Conservation (phyloP, 1,140 invertebrate species). For the Cherax quadricarinatus region DNA sequence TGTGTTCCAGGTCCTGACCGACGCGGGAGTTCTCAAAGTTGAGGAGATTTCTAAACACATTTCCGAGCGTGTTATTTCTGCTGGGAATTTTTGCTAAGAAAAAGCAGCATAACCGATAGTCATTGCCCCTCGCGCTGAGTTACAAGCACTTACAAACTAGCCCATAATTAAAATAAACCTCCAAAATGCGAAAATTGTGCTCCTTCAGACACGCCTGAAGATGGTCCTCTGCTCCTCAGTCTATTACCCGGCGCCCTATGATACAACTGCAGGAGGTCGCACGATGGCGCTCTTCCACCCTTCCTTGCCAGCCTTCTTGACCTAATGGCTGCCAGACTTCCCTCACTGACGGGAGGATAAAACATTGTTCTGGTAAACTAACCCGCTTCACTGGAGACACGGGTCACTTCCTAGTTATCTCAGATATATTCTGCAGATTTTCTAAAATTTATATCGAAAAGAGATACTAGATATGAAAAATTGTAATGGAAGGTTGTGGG, state of each 20-base stretch:
- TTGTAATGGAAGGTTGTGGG: background rate
- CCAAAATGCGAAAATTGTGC: constrained; percentile 45
- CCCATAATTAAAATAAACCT: constrained; percentile 66
- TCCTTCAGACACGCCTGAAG: constrained; percentile 50
- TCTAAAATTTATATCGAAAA: background rate
- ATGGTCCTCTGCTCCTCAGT: constrained; percentile 60
- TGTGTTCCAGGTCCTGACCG: constrained; percentile 25
- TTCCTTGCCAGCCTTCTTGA: background rate
- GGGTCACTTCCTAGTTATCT: too few species aligned
- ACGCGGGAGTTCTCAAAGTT: background rate
- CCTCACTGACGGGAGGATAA: background rate
- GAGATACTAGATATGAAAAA: too few species aligned
- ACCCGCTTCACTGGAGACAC: background rate
- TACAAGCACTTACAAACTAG: constrained; percentile 29
- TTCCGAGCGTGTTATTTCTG: constrained; percentile 12
- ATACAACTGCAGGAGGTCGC: constrained; percentile 66
- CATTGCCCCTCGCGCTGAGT: constrained; percentile 44
- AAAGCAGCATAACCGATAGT: constrained; percentile 57
- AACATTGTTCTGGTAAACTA: background rate
- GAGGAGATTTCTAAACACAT: background rate
- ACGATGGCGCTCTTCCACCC: background rate
- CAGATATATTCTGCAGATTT: too few species aligned
- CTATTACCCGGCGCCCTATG: constrained; percentile 68
- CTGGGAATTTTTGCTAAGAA: constrained; percentile 33
- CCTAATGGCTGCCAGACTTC: background rate